Percentiles rank a stretch among this genome's conserved stretches.
Evolutionary conservation across 1,140 invertebrate genomes (phyloP).

Genomic region (Ridgeia piscesae): DNA sequence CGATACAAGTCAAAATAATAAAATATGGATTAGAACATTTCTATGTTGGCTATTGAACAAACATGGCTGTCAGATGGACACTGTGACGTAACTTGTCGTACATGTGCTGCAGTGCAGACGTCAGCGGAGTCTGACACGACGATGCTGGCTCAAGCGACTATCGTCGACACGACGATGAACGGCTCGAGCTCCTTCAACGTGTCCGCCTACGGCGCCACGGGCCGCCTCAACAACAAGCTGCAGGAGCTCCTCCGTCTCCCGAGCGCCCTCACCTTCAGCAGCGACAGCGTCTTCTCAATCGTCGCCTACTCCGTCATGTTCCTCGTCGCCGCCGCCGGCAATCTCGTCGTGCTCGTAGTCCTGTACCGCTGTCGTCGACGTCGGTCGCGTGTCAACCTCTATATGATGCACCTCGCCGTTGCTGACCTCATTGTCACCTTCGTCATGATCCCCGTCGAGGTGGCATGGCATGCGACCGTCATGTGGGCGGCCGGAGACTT

Average conservation of each 20-base stretch:
- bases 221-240: not conserved
- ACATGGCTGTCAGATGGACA: too few relatives aligned
- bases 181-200: not conserved
- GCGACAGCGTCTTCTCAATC: slow-evolving; percentile 21
- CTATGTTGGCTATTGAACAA: too few relatives aligned
- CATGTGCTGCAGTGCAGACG: too few relatives aligned
- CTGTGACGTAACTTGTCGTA: too few relatives aligned
- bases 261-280: slow-evolving; percentile 10
- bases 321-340: slow-evolving; percentile 18
- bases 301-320: slow-evolving; percentile 22
- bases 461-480: slow-evolving; percentile 76
- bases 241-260: not conserved
- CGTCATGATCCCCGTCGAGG: slow-evolving; percentile 76
- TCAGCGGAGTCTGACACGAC: too few relatives aligned
- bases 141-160: too few relatives aligned
- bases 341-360: slow-evolving; percentile 66
- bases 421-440: slow-evolving; percentile 79
- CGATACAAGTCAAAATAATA: too few relatives aligned
- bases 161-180: not conserved
- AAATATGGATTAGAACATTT: too few relatives aligned
- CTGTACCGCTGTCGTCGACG: slow-evolving; percentile 67
- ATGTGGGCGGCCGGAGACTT: slow-evolving; percentile 77
- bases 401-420: slow-evolving; percentile 77
- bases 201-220: not conserved
- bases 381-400: slow-evolving; percentile 73